Evolutionary conservation across 2,888 invertebrate species (phyloP).

Genomic region (Nudaria mundana): DNA sequence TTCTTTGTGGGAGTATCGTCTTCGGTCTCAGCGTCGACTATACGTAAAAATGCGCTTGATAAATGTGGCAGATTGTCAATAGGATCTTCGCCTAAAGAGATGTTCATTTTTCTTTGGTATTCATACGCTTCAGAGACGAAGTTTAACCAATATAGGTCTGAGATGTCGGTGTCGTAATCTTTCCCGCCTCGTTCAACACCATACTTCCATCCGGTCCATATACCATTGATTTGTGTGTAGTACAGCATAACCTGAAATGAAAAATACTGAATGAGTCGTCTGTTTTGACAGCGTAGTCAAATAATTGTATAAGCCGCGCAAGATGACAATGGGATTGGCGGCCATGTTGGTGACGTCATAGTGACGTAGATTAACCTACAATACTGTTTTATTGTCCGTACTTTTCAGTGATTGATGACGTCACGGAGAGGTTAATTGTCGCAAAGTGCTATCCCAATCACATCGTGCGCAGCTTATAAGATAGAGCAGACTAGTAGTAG

Average conservation of each 20-base stretch:
- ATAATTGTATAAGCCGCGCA: too few relatives aligned
- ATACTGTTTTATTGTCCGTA: too few relatives aligned
- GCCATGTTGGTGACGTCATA: too few relatives aligned
- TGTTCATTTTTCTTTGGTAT: conserved; percentile 78
- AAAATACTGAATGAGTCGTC: too few relatives aligned
- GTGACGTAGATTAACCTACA: too few relatives aligned
- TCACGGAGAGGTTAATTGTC: too few relatives aligned
- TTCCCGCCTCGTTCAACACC: conserved; percentile 84
- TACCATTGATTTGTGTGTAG: conserved; percentile 88
- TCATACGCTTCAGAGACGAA: conserved; percentile 88
- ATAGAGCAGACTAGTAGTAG: neutral
- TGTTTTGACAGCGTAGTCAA: too few relatives aligned
- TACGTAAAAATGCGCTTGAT: conserved; percentile 84
- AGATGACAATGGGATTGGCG: too few relatives aligned
- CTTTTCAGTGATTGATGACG: too few relatives aligned
- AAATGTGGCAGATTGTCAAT: conserved; percentile 56
- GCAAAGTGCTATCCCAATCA: too few relatives aligned
- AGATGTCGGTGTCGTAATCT: conserved; percentile 80
- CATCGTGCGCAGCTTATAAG: too few relatives aligned
- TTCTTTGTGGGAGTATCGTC: conserved; percentile 56
- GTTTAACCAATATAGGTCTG: conserved; percentile 88
- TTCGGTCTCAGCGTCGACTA: conserved; percentile 72
- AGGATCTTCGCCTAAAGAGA: conserved; percentile 55
- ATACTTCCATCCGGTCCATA: conserved; percentile 87
- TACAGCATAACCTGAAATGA: conserved; percentile 84